These are phyloP conservation scores for Anoplopoma fimbria DNA, from an alignment of 2,113 vertebrate species.

Conservation along the genomic window DNA sequence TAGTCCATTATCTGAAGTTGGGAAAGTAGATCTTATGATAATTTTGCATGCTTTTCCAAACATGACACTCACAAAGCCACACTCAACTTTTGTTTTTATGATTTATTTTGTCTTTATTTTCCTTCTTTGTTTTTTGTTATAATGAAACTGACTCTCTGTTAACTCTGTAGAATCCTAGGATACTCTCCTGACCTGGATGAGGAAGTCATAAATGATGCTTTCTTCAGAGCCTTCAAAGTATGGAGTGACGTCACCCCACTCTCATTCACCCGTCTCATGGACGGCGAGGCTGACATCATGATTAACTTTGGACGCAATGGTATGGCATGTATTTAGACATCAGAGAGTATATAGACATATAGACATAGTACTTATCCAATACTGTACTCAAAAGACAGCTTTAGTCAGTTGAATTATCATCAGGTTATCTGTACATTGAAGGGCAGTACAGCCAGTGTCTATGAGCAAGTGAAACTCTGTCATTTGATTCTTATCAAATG, in stretches of 20 bases:
- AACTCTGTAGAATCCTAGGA: constrained; percentile 89
- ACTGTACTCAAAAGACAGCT: background rate
- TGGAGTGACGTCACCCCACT: constrained; percentile 97
- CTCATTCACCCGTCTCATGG: constrained; percentile 88
- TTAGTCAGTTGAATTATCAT: background rate
- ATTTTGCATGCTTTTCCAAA: background rate
- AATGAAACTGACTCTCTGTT: constrained; percentile 13
- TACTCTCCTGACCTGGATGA: constrained; percentile 93
- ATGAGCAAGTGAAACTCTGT: background rate
- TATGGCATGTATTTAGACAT: constrained; percentile 70
- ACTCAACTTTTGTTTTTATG: background rate
- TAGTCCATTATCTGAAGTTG: constrained; percentile 13
- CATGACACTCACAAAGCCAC: background rate
- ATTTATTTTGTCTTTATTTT: background rate
- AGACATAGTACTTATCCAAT: background rate
- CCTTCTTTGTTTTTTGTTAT: background rate
- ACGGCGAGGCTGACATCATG: constrained; percentile 99
- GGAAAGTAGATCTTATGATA: background rate
- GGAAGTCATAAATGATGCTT: constrained; percentile 94
- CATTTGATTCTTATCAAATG: background rate
- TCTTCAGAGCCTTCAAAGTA: constrained; percentile 95
- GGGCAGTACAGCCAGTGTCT: background rate
- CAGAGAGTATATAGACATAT: background rate
- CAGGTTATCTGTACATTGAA: background rate
- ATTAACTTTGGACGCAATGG: constrained; percentile 99